phyloP scores from a whole-genome alignment of 2,113 vertebrate genomes.

The Petrocephalus microphthalmus region DNA sequence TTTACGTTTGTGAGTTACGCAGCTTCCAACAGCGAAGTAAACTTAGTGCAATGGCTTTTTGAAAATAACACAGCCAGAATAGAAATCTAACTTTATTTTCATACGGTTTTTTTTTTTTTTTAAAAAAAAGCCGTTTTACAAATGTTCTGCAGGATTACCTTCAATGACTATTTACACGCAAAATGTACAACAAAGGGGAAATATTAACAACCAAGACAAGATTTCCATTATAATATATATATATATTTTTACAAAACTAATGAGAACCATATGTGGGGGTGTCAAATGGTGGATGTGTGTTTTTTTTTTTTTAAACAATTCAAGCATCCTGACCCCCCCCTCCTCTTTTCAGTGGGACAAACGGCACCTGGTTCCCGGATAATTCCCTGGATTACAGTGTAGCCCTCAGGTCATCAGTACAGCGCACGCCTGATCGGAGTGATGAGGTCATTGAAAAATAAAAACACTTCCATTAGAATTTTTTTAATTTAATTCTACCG shows the following conservation, averaged over 20 bases:
- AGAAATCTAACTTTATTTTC: constrained; percentile 52
- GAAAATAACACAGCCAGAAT: not conserved
- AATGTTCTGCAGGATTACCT: constrained; percentile 38
- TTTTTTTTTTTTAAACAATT: constrained; percentile 49
- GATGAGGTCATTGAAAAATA: not conserved
- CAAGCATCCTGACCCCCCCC: constrained; percentile 25
- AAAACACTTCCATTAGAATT: not conserved
- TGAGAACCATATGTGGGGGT: constrained; percentile 34
- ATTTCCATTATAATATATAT: constrained; percentile 42
- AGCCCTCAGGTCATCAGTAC: not conserved
- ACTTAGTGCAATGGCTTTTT: not conserved
- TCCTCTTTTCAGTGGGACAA: not conserved
- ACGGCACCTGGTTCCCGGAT: not conserved
- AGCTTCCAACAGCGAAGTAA: not conserved
- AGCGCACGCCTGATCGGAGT: not conserved
- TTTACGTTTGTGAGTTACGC: not conserved
- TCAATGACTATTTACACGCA: constrained; percentile 58
- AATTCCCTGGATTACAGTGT: not conserved
- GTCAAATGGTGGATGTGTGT: constrained; percentile 37
- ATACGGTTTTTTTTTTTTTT: constrained; percentile 40
- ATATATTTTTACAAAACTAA: constrained; percentile 52
- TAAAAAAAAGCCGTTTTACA: constrained; percentile 50
- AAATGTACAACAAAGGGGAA: constrained; percentile 28
- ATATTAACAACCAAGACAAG: constrained; percentile 49
- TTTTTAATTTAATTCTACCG: not conserved